Conservation (phyloP, 1,140 invertebrate genomes). For the Bombus balteatus region DNA sequence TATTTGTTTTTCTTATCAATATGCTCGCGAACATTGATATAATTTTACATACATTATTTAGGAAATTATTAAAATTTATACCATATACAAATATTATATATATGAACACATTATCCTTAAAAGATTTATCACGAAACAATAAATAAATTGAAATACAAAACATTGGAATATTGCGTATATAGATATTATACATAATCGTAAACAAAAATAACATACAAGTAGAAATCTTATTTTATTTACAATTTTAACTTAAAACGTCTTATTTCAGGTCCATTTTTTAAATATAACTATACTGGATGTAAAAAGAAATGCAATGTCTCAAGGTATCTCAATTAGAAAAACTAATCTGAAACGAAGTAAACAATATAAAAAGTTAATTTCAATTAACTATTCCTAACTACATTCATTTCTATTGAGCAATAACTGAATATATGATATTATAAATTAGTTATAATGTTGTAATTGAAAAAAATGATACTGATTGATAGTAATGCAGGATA, state of each 20-base stretch:
- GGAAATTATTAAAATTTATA: background rate
- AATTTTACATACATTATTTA: conserved; percentile 20
- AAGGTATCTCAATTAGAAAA: background rate
- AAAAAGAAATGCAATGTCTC: background rate
- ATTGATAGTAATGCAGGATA: conserved; percentile 15
- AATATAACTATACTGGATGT: background rate
- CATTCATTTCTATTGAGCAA: conserved; percentile 13
- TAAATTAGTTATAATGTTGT: conserved; percentile 16
- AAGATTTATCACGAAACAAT: background rate
- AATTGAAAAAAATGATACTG: background rate
- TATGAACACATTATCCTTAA: background rate
- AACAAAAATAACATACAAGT: background rate
- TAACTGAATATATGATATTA: background rate
- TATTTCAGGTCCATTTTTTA: conserved; percentile 8
- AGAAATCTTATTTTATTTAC: background rate
- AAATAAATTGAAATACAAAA: conserved; percentile 18
- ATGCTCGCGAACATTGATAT: background rate
- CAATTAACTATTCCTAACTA: conserved; percentile 16
- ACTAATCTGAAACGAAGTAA: background rate
- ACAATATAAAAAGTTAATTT: background rate
- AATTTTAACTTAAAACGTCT: background rate
- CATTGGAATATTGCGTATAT: conserved; percentile 26
- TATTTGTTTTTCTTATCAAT: background rate
- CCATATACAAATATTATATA: background rate
- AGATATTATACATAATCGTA: conserved; percentile 6